Percentiles rank a stretch among this genome's conserved stretches.
Evolutionary conservation across 1,140 invertebrate species (phyloP).

Genomic region (Drusus annulatus): DNA sequence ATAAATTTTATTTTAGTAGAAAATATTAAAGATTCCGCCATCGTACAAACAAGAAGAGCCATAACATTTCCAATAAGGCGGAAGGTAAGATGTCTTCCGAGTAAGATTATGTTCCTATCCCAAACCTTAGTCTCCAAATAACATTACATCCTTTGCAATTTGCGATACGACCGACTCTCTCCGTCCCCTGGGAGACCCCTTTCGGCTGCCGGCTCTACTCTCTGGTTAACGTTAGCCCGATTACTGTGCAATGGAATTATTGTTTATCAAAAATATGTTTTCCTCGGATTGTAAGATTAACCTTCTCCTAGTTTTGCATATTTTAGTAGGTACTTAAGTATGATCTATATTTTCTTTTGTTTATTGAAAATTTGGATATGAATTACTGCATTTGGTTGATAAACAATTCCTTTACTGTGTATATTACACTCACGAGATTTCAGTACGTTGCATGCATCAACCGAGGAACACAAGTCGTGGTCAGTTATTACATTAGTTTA

Average conservation of each 20-base stretch:
- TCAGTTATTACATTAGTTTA: too few species aligned
- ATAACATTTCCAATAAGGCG: conserved; percentile 55
- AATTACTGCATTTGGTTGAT: too few species aligned
- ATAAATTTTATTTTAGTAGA: conserved; percentile 25
- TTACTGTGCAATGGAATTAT: conserved; percentile 27
- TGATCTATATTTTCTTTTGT: too few species aligned
- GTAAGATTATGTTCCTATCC: conserved; percentile 51
- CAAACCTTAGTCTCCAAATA: conserved; percentile 28
- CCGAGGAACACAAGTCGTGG: too few species aligned
- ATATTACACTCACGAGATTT: too few species aligned
- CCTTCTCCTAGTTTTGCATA: too few species aligned
- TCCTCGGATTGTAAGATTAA: too few species aligned
- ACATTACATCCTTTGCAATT: conserved; percentile 36
- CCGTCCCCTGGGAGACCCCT: conserved; percentile 28
- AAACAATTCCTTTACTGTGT: too few species aligned
- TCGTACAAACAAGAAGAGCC: conserved; percentile 47
- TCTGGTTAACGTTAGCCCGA: conserved; percentile 23
- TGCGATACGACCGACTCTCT: conserved; percentile 16
- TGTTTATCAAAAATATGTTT: conserved; percentile 6
- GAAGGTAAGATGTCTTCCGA: conserved; percentile 48
- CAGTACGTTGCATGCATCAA: too few species aligned
- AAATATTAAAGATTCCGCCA: conserved; percentile 31
- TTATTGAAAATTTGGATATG: too few species aligned
- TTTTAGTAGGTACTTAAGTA: too few species aligned
- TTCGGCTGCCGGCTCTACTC: not conserved